A percentile compares a stretch with the other conserved stretches of the same genome.
Evolutionary conservation across 1,140 invertebrate species (phyloP).

Genomic region (Drosophila kikkawai): DNA sequence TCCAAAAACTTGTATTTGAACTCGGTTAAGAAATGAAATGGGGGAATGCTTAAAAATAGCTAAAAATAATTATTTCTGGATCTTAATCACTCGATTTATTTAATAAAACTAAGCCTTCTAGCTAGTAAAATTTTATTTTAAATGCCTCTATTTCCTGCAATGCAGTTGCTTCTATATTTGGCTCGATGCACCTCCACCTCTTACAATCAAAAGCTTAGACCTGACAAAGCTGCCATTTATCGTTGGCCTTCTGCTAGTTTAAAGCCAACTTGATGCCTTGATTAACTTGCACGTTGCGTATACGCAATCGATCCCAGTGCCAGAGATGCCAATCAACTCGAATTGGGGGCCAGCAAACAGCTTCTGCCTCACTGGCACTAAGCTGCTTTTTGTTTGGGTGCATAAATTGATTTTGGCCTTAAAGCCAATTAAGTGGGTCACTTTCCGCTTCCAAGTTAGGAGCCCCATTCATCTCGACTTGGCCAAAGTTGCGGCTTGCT

Average conservation of each 20-base stretch:
- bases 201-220: neutral
- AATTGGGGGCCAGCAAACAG: slow-evolving; percentile 1
- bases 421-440: slow-evolving; percentile 66
- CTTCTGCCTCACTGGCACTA: slow-evolving; percentile 20
- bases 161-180: neutral
- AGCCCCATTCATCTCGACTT: slow-evolving; percentile 22
- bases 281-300: slow-evolving; percentile 38
- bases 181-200: neutral
- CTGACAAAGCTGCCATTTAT: neutral
- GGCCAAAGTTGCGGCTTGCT: slow-evolving; percentile 49
- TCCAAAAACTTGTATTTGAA: slow-evolving; percentile 34
- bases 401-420: slow-evolving; percentile 69
- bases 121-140: neutral
- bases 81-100: neutral
- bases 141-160: neutral
- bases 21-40: slow-evolving; percentile 17
- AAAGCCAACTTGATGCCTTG: neutral
- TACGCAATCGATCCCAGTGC: slow-evolving; percentile 35
- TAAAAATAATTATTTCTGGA: neutral
- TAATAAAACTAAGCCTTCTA: neutral
- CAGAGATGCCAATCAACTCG: slow-evolving; percentile 43
- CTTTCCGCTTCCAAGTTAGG: neutral
- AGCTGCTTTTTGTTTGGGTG: slow-evolving; percentile 49
- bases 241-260: slow-evolving; percentile 7
- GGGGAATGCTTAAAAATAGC: neutral